These are phyloP conservation scores for Agrochola macilenta DNA, from an alignment of 2,888 invertebrate genomes.

Conservation along the genomic window DNA sequence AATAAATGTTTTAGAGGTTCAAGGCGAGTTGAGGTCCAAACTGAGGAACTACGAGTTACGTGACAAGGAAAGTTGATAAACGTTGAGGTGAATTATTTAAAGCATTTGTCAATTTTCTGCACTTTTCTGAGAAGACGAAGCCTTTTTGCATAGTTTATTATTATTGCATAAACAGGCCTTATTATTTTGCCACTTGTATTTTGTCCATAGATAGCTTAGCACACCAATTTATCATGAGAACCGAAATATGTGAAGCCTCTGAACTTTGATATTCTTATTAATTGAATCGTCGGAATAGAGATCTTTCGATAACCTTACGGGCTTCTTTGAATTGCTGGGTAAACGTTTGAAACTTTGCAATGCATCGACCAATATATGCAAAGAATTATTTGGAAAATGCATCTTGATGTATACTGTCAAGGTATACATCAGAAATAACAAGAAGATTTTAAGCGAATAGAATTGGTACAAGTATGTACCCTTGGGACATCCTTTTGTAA, in stretches of 20 bases:
- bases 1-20: conserved; percentile 7
- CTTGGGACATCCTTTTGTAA: conserved; percentile 11
- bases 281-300: background rate
- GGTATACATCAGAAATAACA: background rate
- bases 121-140: background rate
- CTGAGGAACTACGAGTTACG: background rate
- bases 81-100: background rate
- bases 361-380: too few relatives aligned
- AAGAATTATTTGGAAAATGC: background rate
- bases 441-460: background rate
- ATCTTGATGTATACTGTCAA: background rate
- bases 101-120: background rate
- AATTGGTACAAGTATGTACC: conserved; percentile 6
- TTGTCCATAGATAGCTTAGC: conserved; percentile 8
- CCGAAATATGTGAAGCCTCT: conserved; percentile 45
- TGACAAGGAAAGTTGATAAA: background rate
- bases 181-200: conserved; percentile 13
- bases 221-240: conserved; percentile 14
- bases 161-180: conserved; percentile 21
- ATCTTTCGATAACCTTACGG: conserved; percentile 1
- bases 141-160: conserved; percentile 7
- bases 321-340: background rate
- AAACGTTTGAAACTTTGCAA: background rate
- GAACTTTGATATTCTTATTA: conserved; percentile 50
- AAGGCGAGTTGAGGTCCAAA: background rate